phyloP scores from a whole-genome alignment of 2,113 vertebrate species.

The Notechis scutatus region DNA sequence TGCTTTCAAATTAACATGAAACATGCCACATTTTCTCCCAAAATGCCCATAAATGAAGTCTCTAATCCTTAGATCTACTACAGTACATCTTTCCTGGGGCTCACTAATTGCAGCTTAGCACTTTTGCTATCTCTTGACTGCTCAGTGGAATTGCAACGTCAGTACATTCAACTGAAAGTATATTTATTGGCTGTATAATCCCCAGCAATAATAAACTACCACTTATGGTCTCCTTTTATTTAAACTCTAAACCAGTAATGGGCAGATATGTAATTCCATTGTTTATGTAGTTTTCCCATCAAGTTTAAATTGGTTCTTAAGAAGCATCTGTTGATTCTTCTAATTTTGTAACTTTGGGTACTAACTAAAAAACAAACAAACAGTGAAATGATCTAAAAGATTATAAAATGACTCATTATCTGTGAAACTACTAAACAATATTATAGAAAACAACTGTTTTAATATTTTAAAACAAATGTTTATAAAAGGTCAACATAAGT shows the following conservation, averaged over 20 bases:
- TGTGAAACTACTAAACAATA: constrained; percentile 7
- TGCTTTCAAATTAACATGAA: constrained; percentile 42
- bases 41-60: constrained; percentile 55
- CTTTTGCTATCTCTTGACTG: constrained; percentile 46
- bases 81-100: neutral
- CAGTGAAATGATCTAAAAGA: neutral
- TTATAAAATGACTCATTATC: constrained; percentile 8
- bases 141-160: constrained; percentile 50
- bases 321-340: neutral
- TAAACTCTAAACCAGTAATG: constrained; percentile 29
- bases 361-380: neutral
- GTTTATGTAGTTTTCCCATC: constrained; percentile 27
- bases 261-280: constrained; percentile 21
- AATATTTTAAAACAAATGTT: constrained; percentile 47
- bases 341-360: neutral
- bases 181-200: constrained; percentile 36
- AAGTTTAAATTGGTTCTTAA: constrained; percentile 19
- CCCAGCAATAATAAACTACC: constrained; percentile 28
- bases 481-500: neutral
- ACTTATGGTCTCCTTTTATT: neutral
- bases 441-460: constrained; percentile 27
- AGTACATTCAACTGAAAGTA: constrained; percentile 35
- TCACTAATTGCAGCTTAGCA: constrained; percentile 46
- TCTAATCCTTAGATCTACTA: constrained; percentile 48
- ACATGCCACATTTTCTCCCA: constrained; percentile 33